These are phyloP conservation scores for Mobula birostris DNA, from an alignment of 2,113 vertebrate genomes.

Conservation along the genomic window DNA sequence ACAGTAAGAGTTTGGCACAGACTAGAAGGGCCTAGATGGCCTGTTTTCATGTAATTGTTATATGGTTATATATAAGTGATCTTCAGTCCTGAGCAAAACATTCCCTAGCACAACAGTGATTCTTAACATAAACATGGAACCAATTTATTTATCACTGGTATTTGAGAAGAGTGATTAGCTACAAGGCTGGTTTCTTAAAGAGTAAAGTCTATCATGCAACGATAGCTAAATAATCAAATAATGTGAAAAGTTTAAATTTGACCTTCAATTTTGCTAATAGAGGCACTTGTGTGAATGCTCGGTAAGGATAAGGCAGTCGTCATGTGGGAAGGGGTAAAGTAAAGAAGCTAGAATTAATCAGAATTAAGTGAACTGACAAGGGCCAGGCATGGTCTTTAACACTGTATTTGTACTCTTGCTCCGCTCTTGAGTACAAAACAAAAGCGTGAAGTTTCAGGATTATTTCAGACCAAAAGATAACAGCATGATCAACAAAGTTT, in stretches of 20 bases:
- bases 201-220: background rate
- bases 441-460: background rate
- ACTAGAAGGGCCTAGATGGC: no score
- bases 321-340: background rate
- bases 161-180: background rate
- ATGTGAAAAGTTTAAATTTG: background rate
- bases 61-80: no score
- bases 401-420: background rate
- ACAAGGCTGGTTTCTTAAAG: background rate
- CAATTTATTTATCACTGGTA: no score
- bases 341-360: background rate
- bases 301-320: background rate
- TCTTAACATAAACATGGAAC: background rate
- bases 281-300: background rate
- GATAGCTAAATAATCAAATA: background rate
- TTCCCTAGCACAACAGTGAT: background rate
- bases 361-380: background rate
- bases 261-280: background rate
- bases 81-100: background rate
- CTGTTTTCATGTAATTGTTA: no score
- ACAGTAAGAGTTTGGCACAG: no score
- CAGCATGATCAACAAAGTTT: background rate
- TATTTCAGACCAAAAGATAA: background rate
- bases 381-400: background rate
- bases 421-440: background rate